Conservation (phyloP, 2,113 vertebrate species). For the Chloroceryle aenea region DNA sequence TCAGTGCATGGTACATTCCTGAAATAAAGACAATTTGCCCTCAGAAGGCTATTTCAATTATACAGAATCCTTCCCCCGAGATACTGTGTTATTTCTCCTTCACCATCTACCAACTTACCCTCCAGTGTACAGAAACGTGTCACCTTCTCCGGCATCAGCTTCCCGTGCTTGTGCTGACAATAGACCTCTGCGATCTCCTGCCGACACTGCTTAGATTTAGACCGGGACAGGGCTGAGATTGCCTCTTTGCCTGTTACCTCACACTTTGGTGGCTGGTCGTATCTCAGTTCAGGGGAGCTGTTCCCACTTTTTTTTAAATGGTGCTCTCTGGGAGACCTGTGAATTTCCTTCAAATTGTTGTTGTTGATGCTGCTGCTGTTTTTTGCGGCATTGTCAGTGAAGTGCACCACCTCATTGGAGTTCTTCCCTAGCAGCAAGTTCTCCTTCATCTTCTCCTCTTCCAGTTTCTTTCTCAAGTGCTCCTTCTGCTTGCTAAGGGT, state of each 20-base stretch:
- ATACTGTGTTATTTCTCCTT: not conserved
- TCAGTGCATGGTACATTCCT: not conserved
- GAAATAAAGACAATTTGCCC: not conserved
- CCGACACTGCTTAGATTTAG: constrained; percentile 90
- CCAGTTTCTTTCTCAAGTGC: constrained; percentile 82
- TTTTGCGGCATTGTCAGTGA: constrained; percentile 12
- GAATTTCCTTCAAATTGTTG: constrained; percentile 60
- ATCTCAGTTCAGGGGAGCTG: constrained; percentile 78
- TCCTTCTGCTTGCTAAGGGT: constrained; percentile 82
- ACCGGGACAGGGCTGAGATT: constrained; percentile 89
- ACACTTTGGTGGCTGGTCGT: constrained; percentile 87
- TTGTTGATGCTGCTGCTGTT: constrained; percentile 71
- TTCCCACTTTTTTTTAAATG: constrained; percentile 61
- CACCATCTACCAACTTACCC: constrained; percentile 79
- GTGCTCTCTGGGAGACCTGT: constrained; percentile 57
- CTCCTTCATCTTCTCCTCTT: constrained; percentile 80
- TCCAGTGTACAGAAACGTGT: constrained; percentile 91
- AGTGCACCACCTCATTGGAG: constrained; percentile 81
- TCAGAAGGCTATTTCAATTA: not conserved
- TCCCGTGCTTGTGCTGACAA: constrained; percentile 90
- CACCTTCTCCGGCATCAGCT: constrained; percentile 94
- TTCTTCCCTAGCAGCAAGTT: constrained; percentile 76
- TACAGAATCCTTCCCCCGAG: not conserved
- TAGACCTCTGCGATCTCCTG: constrained; percentile 92
- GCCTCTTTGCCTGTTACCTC: constrained; percentile 97